These are phyloP conservation scores for Dendronephthya gigantea DNA, from an alignment of 64 coral and sea anemone species.

Conservation along the genomic window DNA sequence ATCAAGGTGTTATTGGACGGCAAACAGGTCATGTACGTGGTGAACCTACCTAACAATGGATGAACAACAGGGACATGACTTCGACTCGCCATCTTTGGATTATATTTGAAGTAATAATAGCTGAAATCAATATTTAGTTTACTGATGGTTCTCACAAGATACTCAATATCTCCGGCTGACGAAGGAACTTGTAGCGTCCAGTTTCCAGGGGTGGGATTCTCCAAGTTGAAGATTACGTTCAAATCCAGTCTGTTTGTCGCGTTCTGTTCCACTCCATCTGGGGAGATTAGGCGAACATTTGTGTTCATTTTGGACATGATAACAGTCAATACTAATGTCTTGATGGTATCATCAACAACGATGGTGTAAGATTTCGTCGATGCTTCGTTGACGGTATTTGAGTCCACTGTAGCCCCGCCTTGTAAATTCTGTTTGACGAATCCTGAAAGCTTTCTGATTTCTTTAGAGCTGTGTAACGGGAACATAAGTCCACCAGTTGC, in stretches of 20 bases:
- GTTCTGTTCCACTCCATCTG: neutral
- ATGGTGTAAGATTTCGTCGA: neutral
- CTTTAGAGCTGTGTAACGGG: neutral
- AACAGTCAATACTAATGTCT: neutral
- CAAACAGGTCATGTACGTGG: no score
- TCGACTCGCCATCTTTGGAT: no score
- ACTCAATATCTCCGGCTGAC: neutral
- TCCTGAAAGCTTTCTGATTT: neutral
- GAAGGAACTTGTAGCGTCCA: neutral
- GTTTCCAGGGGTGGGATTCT: neutral
- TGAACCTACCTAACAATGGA: neutral
- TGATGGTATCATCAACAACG: neutral
- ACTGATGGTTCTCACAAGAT: neutral
- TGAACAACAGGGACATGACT: neutral
- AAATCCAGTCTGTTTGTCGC: neutral
- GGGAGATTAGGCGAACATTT: neutral
- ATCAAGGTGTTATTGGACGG: no score
- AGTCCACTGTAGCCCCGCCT: neutral
- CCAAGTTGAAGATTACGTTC: neutral
- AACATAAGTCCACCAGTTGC: neutral
- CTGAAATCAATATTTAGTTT: neutral
- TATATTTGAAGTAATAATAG: neutral
- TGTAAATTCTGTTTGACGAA: neutral
- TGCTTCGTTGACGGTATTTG: neutral
- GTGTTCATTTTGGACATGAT: neutral